Percentiles rank a stretch among this genome's conserved stretches.
Conservation (phyloP, 2,797 vertebrate species). For the Dipus sagitta region DNA sequence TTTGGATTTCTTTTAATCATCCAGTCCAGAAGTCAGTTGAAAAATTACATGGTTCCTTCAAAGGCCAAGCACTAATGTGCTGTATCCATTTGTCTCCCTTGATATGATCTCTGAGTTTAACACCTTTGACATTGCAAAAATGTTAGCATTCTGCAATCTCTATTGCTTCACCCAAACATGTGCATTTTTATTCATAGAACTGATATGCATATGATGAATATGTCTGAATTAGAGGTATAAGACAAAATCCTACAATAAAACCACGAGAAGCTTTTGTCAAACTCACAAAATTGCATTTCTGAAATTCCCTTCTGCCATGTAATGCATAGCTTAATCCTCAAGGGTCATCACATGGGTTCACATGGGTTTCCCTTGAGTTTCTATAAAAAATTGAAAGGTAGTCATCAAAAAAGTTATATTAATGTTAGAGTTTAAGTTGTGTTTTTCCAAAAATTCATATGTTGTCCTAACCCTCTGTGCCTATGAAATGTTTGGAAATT, state of each 20-base stretch:
- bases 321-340: background rate
- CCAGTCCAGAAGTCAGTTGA: background rate
- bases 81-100: background rate
- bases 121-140: background rate
- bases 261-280: background rate
- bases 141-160: background rate
- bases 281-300: background rate
- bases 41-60: background rate
- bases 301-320: background rate
- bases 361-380: background rate
- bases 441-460: background rate
- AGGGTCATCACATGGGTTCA: background rate
- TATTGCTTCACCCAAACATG: background rate
- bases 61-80: background rate
- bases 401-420: background rate
- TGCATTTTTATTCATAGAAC: background rate
- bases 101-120: background rate
- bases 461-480: background rate
- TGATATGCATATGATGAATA: background rate
- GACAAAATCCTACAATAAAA: background rate
- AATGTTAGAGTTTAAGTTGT: background rate
- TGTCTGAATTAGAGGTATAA: background rate
- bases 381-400: background rate
- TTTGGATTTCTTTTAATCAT: background rate
- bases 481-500: conserved; percentile 13